These are phyloP conservation scores for Phasianus colchicus DNA, from an alignment of 2,113 vertebrate genomes.

Conservation along the genomic window DNA sequence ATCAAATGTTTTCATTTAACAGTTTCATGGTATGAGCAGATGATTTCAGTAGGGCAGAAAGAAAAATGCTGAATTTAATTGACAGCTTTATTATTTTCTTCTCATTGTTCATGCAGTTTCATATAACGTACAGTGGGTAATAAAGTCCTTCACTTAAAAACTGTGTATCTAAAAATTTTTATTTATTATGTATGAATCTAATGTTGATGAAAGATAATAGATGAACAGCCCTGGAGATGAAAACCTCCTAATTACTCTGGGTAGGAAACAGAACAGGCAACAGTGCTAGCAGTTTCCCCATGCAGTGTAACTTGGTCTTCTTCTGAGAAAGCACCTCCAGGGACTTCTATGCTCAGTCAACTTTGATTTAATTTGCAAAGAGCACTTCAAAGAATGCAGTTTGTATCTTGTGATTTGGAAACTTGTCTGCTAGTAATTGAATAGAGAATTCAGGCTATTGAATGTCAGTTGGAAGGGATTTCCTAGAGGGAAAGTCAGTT, in stretches of 20 bases:
- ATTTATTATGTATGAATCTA: constrained; percentile 25
- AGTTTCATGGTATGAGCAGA: background rate
- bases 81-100: background rate
- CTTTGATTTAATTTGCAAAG: background rate
- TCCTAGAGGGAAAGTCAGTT: background rate
- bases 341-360: background rate
- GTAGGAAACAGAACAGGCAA: background rate
- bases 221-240: background rate
- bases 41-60: background rate
- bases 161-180: background rate
- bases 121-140: background rate
- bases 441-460: background rate
- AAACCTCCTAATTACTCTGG: background rate
- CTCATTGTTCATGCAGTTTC: constrained; percentile 9
- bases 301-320: background rate
- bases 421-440: background rate
- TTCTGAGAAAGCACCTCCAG: background rate
- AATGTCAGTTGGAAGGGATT: background rate
- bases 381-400: background rate
- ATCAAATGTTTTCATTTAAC: background rate
- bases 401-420: background rate
- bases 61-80: background rate
- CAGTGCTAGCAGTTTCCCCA: background rate
- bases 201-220: background rate
- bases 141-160: background rate